Percentiles rank a stretch among this genome's conserved stretches.
Evolutionary conservation across 1,140 invertebrate species (phyloP).

Genomic region (Drosophila burlai): DNA sequence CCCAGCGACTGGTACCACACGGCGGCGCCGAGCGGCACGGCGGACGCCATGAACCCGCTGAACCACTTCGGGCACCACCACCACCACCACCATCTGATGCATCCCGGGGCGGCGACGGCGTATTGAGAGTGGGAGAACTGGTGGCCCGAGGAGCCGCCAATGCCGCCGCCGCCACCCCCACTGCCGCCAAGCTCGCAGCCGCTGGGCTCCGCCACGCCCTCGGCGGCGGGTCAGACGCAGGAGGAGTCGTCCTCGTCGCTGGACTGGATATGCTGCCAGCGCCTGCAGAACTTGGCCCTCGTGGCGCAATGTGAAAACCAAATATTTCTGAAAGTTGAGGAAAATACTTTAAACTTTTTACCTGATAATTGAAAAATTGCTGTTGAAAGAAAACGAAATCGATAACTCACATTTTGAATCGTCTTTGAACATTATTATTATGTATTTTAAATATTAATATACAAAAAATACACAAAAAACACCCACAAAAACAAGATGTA

Average conservation of each 20-base stretch:
- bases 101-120: conserved; percentile 86
- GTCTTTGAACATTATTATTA: conserved; percentile 65
- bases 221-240: conserved; percentile 28
- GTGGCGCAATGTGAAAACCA: conserved; percentile 83
- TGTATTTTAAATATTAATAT: conserved; percentile 71
- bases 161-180: conserved; percentile 28
- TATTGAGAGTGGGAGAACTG: conserved; percentile 86
- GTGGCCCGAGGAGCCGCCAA: conserved; percentile 70
- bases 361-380: conserved; percentile 83
- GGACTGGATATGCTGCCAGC: conserved; percentile 77
- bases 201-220: conserved; percentile 18
- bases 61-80: conserved; percentile 86
- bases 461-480: conserved; percentile 52
- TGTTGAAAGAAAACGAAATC: conserved; percentile 57
- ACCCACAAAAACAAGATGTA: conserved; percentile 27
- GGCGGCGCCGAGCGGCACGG: conserved; percentile 86
- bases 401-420: conserved; percentile 41
- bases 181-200: conserved; percentile 23
- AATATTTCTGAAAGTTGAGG: conserved; percentile 83
- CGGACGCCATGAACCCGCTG: conserved; percentile 88
- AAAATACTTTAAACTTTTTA: conserved; percentile 82
- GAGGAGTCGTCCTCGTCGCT: conserved; percentile 56
- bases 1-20: conserved; percentile 82
- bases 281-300: conserved; percentile 75
- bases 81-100: conserved; percentile 86